phyloP scores from a whole-genome alignment of 2,888 invertebrate genomes.

The Ormyrus labotus region DNA sequence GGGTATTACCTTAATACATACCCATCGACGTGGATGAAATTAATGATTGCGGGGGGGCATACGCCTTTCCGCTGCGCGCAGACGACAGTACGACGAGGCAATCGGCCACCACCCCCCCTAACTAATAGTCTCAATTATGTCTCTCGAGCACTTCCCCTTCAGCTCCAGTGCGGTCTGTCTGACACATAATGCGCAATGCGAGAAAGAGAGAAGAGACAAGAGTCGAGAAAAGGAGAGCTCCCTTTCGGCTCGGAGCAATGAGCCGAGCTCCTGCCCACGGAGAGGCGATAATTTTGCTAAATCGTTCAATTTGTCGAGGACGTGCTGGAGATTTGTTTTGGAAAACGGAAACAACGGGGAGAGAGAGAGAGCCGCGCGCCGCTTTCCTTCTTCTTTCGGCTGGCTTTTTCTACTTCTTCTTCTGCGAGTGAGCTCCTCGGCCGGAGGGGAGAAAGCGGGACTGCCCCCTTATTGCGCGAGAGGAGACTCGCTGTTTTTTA shows the following conservation, averaged over 20 bases:
- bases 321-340: slow-evolving; percentile 52
- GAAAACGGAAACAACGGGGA: slow-evolving; percentile 18
- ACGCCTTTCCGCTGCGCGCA: slow-evolving; percentile 27
- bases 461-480: slow-evolving; percentile 5
- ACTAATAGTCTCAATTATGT: slow-evolving; percentile 62
- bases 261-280: slow-evolving; percentile 37
- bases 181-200: too few species aligned
- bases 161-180: background rate
- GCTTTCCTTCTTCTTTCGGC: background rate
- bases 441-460: background rate
- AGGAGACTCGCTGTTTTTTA: slow-evolving; percentile 41
- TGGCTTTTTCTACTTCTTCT: background rate
- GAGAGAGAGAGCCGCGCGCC: background rate
- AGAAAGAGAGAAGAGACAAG: background rate
- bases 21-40: background rate
- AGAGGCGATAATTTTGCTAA: slow-evolving; percentile 61
- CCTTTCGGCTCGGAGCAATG: slow-evolving; percentile 45
- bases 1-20: background rate
- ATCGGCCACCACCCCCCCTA: slow-evolving; percentile 43
- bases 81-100: too few species aligned
- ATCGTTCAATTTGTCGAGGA: slow-evolving; percentile 62
- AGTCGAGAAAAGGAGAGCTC: slow-evolving; percentile 1
- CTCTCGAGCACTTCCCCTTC: slow-evolving; percentile 28
- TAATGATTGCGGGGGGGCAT: background rate
- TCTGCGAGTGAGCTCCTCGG: background rate